phyloP scores from a whole-genome alignment of 35 echinoderm and acorn worm species.

The Anneissia japonica region DNA sequence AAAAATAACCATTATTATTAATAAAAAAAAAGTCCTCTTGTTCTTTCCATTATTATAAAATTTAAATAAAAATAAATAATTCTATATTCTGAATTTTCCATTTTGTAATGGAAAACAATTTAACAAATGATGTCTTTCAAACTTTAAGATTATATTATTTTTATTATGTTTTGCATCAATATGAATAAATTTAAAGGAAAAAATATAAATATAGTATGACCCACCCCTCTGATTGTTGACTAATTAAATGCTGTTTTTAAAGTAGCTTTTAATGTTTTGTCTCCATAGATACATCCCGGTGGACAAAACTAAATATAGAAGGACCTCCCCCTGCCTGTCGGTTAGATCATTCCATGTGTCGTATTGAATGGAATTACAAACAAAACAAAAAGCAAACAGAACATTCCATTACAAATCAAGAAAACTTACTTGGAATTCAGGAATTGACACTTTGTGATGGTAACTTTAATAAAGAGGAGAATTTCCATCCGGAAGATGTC shows the following conservation, averaged over 20 bases:
- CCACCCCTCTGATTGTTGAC: too few species aligned
- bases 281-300: slow-evolving; percentile 49
- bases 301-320: slow-evolving; percentile 52
- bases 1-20: too few species aligned
- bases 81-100: background rate
- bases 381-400: background rate
- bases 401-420: background rate
- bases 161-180: too few species aligned
- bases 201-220: too few species aligned
- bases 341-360: slow-evolving; percentile 84
- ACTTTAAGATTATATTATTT: too few species aligned
- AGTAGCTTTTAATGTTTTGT: background rate
- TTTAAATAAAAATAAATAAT: background rate
- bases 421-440: background rate
- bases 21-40: too few species aligned
- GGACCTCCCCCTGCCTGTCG: slow-evolving; percentile 74
- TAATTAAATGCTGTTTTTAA: background rate
- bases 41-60: too few species aligned
- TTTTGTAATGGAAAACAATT: too few species aligned
- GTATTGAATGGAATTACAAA: slow-evolving; percentile 3
- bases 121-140: too few species aligned
- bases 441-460: background rate
- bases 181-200: too few species aligned
- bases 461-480: background rate
- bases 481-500: too few species aligned